Conservation (phyloP, 2,888 invertebrate species). For the Oscheius sp. region DNA sequence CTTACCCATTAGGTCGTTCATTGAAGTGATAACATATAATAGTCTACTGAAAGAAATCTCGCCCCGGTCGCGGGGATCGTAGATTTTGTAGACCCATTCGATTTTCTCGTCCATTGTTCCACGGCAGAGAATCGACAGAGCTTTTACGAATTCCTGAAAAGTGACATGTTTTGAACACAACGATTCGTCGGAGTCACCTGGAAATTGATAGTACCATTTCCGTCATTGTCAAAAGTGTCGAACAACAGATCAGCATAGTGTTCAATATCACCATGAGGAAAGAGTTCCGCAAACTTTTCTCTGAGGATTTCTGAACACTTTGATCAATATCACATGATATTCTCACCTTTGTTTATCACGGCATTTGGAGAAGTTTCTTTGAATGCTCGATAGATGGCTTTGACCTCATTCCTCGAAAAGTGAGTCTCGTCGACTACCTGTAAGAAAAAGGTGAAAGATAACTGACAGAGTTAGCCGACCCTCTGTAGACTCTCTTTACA, state of each 20-base stretch:
- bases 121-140: constrained; percentile 64
- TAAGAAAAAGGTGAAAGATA: constrained; percentile 18
- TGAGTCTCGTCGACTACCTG: constrained; percentile 68
- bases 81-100: constrained; percentile 68
- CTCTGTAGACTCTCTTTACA: constrained; percentile 28
- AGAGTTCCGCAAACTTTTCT: constrained; percentile 66
- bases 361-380: constrained; percentile 69
- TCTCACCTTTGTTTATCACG: constrained; percentile 62
- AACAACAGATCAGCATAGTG: constrained; percentile 69
- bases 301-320: constrained; percentile 60
- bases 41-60: constrained; percentile 67
- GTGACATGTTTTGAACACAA: constrained; percentile 5
- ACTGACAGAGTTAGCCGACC: background rate
- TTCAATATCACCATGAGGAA: constrained; percentile 68
- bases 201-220: constrained; percentile 69
- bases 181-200: constrained; percentile 46
- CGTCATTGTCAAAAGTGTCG: constrained; percentile 67
- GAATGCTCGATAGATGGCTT: constrained; percentile 68
- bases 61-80: constrained; percentile 66
- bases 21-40: constrained; percentile 66
- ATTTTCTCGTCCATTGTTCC: constrained; percentile 69
- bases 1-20: constrained; percentile 66
- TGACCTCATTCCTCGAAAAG: constrained; percentile 67
- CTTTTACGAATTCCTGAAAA: constrained; percentile 64
- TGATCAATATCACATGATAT: background rate